Base-by-base conservation (phyloP, 2,797 vertebrate genomes). In the Betta splendens region DNA sequence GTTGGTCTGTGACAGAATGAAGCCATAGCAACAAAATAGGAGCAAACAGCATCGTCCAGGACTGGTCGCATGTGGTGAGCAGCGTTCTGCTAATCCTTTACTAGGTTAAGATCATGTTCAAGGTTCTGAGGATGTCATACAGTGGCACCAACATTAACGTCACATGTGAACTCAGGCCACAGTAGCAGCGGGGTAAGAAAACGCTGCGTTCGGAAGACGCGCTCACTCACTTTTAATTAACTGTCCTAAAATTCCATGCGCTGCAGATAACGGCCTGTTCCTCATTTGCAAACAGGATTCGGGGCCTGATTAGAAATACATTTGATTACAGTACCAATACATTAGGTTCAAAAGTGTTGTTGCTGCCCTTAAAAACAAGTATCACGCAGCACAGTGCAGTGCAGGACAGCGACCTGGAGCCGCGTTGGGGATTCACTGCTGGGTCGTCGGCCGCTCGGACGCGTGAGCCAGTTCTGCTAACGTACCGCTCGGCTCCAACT, bases 211-310 rank as follows among this genome's bases (percentile, higher is more conserved):
- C 46, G 11, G 35, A 80, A 49, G 69, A 81, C 65, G 35, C 37
- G 31, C 73, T 76, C 77, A 72, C 62, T 80, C 74, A 68, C 59
- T 80, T 79, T 77, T 77, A 85, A 81, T 87, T 79, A 83, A 75
- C 67, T 49, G 69, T 70, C 71, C 60, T 55, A 50, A 70, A 78
- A 78, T 84, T 70, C 71, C 67, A 52, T 73, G 62, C 72, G 45
- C 66, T 53, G 69, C 74, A 75, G 78, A 81, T 83, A 80, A 83
- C 54, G 51, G 50, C 64, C 49, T 3, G 13, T 58, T 78, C 56
- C 75, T 80, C 51, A 83, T 81, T 79, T 70, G 61, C 69, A 77
- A 77, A 79, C 64, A 73, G 71, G 5, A 56, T 58, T 71, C 68
- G 66, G 63, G 25, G 69, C 62, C 63, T 75, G 74, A 84, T 83